Evolutionary conservation across 2,888 invertebrate species (phyloP).

Genomic region (Oligia strigilis): DNA sequence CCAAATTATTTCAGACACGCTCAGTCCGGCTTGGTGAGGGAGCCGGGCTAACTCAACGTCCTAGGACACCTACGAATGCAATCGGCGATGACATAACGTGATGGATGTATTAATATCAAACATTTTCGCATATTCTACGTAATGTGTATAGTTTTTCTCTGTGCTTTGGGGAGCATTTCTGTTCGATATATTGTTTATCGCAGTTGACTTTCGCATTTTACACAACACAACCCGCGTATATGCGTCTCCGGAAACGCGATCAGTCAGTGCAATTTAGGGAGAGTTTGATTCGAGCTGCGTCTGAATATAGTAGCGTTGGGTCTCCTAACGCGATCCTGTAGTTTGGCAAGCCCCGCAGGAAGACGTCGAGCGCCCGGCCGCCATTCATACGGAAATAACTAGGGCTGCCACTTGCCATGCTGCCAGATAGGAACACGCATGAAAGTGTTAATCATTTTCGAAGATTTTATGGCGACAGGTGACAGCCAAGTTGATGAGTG

Average conservation of each 20-base stretch:
- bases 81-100: neutral
- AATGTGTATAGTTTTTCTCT: neutral
- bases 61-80: neutral
- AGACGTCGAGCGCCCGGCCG: slow-evolving; percentile 70
- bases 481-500: neutral
- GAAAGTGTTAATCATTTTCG: slow-evolving; percentile 22
- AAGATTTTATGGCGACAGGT: neutral
- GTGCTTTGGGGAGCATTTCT: neutral
- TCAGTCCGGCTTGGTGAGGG: slow-evolving; percentile 28
- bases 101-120: neutral
- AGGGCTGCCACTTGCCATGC: slow-evolving; percentile 49
- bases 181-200: neutral
- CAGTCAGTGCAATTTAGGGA: slow-evolving; percentile 32
- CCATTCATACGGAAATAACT: slow-evolving; percentile 84
- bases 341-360: slow-evolving; percentile 74
- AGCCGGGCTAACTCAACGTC: neutral
- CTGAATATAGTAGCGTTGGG: slow-evolving; percentile 36
- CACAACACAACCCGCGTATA: neutral
- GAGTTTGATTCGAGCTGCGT: slow-evolving; percentile 27
- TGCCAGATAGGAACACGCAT: slow-evolving; percentile 18
- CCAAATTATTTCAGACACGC: slow-evolving; percentile 37
- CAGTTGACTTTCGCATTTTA: neutral
- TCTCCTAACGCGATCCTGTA: slow-evolving; percentile 33
- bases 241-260: slow-evolving; percentile 20
- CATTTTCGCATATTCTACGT: neutral